Conservation (phyloP, 2,888 invertebrate genomes). For the Leucozona laternaria region DNA sequence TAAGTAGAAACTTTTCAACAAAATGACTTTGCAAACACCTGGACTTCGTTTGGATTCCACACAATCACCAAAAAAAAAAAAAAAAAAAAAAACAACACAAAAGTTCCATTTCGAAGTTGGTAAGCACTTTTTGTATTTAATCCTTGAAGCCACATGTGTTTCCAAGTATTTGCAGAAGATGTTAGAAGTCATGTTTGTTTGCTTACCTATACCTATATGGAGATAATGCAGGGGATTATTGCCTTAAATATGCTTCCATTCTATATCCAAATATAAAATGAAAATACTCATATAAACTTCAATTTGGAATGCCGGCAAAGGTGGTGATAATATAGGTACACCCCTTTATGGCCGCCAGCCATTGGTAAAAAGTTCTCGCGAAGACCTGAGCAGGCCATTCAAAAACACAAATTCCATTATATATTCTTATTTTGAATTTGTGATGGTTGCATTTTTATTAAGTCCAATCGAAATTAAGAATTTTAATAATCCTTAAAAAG, state of each 20-base stretch:
- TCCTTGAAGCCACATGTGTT: conserved; percentile 34
- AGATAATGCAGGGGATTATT: background rate
- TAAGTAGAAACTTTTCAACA: conserved; percentile 27
- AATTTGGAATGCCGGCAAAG: background rate
- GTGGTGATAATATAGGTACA: background rate
- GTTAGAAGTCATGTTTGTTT: conserved; percentile 19
- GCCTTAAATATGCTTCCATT: background rate
- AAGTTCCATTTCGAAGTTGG: conserved; percentile 1
- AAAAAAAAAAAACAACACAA: conserved; percentile 4
- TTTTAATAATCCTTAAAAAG: background rate
- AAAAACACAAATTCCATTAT: background rate
- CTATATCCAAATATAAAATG: background rate
- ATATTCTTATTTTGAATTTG: background rate
- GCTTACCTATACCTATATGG: no score
- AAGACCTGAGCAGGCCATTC: background rate
- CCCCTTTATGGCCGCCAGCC: no score
- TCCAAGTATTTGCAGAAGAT: conserved; percentile 22
- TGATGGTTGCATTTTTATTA: background rate
- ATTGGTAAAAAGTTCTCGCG: background rate
- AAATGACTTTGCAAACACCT: conserved; percentile 41
- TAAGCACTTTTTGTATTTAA: conserved; percentile 31
- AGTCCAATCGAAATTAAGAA: background rate
- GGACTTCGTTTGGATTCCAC: conserved; percentile 7
- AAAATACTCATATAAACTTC: background rate
- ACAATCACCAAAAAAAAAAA: background rate